Conservation (phyloP, 2,888 invertebrate genomes). For the Coelopa pilipes region DNA sequence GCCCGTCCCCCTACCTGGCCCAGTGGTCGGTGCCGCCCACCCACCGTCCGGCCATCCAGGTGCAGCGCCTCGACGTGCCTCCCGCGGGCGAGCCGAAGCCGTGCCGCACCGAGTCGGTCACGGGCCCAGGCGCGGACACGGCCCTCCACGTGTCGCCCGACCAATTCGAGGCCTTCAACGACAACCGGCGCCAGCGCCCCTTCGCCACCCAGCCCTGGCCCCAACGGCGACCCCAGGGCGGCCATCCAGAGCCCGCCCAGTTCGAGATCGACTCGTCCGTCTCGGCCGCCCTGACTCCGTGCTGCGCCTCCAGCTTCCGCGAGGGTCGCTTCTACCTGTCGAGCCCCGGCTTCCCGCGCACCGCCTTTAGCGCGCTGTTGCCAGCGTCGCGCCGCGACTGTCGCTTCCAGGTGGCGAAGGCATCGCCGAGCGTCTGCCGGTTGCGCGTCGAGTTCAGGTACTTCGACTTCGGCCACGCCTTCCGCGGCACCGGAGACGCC, state of each 20-base stretch:
- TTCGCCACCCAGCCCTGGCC: too few species aligned
- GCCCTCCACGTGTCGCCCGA: background rate
- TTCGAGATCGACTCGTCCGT: background rate
- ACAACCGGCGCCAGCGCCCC: too few species aligned
- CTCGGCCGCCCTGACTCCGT: slow-evolving; percentile 54
- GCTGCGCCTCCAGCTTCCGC: slow-evolving; percentile 66
- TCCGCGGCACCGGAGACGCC: slow-evolving; percentile 29
- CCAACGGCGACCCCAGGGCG: too few species aligned
- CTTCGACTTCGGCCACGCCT: slow-evolving; percentile 68
- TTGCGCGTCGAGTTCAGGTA: slow-evolving; percentile 70
- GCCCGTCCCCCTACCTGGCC: slow-evolving; percentile 8
- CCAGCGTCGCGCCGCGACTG: slow-evolving; percentile 67
- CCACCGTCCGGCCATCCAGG: slow-evolving; percentile 17
- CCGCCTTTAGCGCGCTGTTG: slow-evolving; percentile 57
- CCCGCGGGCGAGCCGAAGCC: slow-evolving; percentile 10
- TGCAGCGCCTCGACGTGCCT: background rate
- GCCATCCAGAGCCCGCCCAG: background rate
- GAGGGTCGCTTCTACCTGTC: slow-evolving; percentile 68
- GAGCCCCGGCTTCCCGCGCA: slow-evolving; percentile 71
- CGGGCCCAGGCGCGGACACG: too few species aligned
- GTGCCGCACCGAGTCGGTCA: too few species aligned
- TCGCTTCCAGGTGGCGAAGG: slow-evolving; percentile 68
- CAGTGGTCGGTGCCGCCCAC: slow-evolving; percentile 13
- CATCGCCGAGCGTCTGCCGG: slow-evolving; percentile 68
- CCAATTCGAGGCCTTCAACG: too few species aligned